phyloP scores from a whole-genome alignment of 2,888 invertebrate species.

The Nomada lathburiana region DNA sequence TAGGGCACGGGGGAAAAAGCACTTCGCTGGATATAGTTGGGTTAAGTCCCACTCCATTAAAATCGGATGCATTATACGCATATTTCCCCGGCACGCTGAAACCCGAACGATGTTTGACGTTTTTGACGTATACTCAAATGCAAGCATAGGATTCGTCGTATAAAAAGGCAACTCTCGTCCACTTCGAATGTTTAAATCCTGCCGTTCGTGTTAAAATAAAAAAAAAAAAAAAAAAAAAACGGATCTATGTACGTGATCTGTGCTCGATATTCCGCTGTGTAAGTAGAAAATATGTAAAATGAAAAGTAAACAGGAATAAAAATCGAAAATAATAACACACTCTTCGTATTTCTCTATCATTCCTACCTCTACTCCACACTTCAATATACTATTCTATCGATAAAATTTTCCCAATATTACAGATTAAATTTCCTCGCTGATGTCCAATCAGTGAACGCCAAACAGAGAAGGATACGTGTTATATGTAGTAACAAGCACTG shows the following conservation, averaged over 20 bases:
- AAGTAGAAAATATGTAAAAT: too few species aligned
- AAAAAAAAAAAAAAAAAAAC: too few species aligned
- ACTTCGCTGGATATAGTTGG: constrained; percentile 11
- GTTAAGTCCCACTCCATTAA: constrained; percentile 11
- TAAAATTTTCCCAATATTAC: too few species aligned
- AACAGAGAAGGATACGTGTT: background rate
- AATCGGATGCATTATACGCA: constrained; percentile 1
- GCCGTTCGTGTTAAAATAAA: too few species aligned
- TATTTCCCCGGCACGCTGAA: background rate
- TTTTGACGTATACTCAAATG: background rate
- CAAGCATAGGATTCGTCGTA: background rate
- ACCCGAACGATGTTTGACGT: constrained; percentile 11
- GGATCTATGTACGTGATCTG: too few species aligned
- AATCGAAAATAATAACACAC: too few species aligned
- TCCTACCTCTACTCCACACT: too few species aligned
- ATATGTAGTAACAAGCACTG: background rate
- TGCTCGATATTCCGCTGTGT: too few species aligned
- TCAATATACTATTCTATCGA: too few species aligned
- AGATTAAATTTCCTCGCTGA: too few species aligned
- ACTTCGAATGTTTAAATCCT: background rate
- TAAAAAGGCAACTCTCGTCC: background rate
- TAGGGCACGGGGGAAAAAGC: constrained; percentile 4
- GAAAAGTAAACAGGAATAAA: too few species aligned
- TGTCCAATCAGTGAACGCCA: background rate
- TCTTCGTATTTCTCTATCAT: too few species aligned